Conservation (phyloP, 2,113 vertebrate genomes). For the Paralichthys olivaceus region DNA sequence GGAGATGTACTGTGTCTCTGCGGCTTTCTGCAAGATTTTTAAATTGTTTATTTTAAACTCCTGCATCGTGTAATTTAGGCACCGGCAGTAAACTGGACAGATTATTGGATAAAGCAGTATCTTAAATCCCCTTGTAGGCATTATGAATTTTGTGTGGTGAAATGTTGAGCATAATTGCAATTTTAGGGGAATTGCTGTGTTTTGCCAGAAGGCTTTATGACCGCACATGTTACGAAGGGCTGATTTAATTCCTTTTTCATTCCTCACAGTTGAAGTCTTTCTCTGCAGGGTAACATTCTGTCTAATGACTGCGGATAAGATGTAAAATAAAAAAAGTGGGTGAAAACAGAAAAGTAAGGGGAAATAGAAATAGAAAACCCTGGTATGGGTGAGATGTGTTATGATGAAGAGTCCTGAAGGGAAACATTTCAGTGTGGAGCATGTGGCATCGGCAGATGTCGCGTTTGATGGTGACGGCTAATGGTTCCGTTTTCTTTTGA, state of each 20-base stretch:
- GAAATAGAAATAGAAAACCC: background rate
- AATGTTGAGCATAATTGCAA: slow-evolving; percentile 4
- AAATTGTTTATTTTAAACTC: background rate
- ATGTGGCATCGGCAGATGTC: slow-evolving; percentile 61
- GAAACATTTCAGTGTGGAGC: slow-evolving; percentile 30
- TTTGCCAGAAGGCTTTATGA: slow-evolving; percentile 32
- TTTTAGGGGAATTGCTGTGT: background rate
- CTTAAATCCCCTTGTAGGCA: background rate
- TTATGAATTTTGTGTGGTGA: slow-evolving; percentile 9
- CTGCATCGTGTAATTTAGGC: background rate
- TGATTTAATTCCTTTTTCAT: slow-evolving; percentile 37
- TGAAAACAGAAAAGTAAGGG: slow-evolving; percentile 32
- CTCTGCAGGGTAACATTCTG: slow-evolving; percentile 44
- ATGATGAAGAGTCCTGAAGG: slow-evolving; percentile 23
- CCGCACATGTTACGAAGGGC: slow-evolving; percentile 1
- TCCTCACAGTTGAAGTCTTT: slow-evolving; percentile 39
- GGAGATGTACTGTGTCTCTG: background rate
- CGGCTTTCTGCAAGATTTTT: background rate
- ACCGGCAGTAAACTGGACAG: background rate
- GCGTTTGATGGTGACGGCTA: slow-evolving; percentile 21
- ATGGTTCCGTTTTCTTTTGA: slow-evolving; percentile 20
- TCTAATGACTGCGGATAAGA: slow-evolving; percentile 43
- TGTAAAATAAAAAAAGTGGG: background rate
- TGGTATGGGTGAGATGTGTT: background rate
- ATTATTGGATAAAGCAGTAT: background rate